Evolutionary conservation across 2,797 vertebrate species (phyloP), one percentile per base, ranked within the genome.

Genomic region (Pagetopsis macropterus): DNA sequence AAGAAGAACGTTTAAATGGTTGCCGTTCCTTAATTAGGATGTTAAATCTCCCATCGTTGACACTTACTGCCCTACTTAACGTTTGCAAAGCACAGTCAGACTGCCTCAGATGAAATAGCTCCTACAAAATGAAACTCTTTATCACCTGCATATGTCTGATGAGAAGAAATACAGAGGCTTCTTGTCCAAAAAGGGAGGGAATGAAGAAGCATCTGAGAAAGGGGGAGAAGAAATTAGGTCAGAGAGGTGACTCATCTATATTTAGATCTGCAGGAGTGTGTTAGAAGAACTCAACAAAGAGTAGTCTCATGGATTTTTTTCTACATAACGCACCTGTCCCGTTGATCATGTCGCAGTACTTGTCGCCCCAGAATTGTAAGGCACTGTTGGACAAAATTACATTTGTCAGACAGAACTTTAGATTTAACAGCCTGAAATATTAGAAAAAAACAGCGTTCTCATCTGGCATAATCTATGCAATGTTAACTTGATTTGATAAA

Each of bases 111-210:
- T 4, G 13, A 5, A 55, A 44, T 3, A 13, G 13, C 13, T 55
- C n/a, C 16, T 3, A 7, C 1, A 45, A 65, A 49, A 57, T 64
- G 6, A 74, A 72, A 70, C 9, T 2, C 8, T 43, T 69, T 15
- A 16, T 87, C 93, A 99, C 98, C 98, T 98, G 95, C 97, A 99
- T 84, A 99, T 98, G 76, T 99, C 98, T 0, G 98, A 94, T 46
- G 95, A 95, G 92, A 98, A 99, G 91, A 99, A 98, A 27, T 60
- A 94, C 1, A 99, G 65, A 0, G 84, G 67, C 40, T 87, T 82
- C 85, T 95, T 96, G 59, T 96, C 86, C 72, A 99, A 0, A 75
- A 95, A 97, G 0, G 98, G 98, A 43, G 95, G 55, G 78, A 99
- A 99, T 9, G 96, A 96, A 0, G 97, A 89, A 15, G 94, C 98